Base-by-base conservation (phyloP, 2,888 invertebrate genomes). In the Tiliacea aurago region DNA sequence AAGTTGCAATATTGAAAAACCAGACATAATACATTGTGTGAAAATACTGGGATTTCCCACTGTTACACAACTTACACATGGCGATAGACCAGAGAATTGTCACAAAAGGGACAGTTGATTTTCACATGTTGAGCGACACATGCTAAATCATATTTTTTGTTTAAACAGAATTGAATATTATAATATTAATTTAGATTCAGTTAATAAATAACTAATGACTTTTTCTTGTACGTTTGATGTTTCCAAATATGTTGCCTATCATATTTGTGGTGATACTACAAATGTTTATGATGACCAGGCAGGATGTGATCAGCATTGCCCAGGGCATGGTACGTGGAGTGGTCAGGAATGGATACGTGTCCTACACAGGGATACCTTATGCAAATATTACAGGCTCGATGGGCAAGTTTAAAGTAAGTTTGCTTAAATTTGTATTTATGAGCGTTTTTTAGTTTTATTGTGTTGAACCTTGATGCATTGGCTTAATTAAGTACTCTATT, bases 331-430 rank as follows among this genome's bases (percentile, higher is more conserved):
- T 96, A 37, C 87, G 92, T 0, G 96, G 95, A 0, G 80, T 87
- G 7, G 61, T 76, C 0, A 85, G 87, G 11, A 91, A 93, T 0
- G 95, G 94, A 0, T 93, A 92, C 68, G 86, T 91, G n/a, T 93
- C 94, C 0, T 96, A 93, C 67, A 85, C 83, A 0, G 96, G 95
- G 0, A 92, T 96, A 53, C 96, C 96, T 2, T 96, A 96, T 65
- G 95, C 93, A 0, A 88, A 90, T 10, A 71, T 91, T 20, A 85
- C 76, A 23, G 85, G 80, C 2, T 66, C 74, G 0, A 83, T 78
- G 11, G 92, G 88, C 1, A 90, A 90, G 68, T 96, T 94, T 66
- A 95, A 93, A 94, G 96, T 95, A 80, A 80, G 72, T 37, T 37
- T 20, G 23, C 5, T 13, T 45, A 0, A 18, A 45, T 20, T n/a